Base-by-base conservation (phyloP, 2,113 vertebrate genomes). In the Tichodroma muraria region DNA sequence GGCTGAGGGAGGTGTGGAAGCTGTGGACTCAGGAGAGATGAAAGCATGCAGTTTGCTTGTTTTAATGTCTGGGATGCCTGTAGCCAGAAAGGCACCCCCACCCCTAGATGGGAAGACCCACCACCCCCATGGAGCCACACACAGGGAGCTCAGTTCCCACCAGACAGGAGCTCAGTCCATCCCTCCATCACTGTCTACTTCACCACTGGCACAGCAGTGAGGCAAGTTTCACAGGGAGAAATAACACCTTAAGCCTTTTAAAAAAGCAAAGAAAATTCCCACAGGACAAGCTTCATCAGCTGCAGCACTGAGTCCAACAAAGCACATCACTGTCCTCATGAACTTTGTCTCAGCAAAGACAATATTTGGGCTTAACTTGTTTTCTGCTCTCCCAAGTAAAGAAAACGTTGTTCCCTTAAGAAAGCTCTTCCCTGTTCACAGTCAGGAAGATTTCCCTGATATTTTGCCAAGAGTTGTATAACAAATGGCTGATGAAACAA, bases 401-500 rank as follows among this genome's bases (percentile, higher is more conserved):
- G 56, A 56, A 93, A 35, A 8, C 6, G 14, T 11, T 19, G 7
- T 42, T 85, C 52, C 81, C 75, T 93, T 92, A 88, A 90, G 23
- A 95, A 88, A 86, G 33, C 38, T 75, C 60, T 92, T 91, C 60
- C 38, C 60, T 3, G 5, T 66, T 89, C 45, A 52, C 8, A 33
- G 53, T 78, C 64, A 72, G 72, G 79, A 94, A 94, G 56, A 75
- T 52, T 89, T 88, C 45, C 87, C 87, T 94, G 81, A 30, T 85
- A 75, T 40, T 90, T 88, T 0, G 68, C 94, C 91, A 96, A 78
- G 80, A 71, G 50, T 53, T 90, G 54, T 85, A 80, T 93, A 95
- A 95, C 63, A 88, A 97, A 85, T 59, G 87, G 37, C 53, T 7
- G 1, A 88, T 54, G 72, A 80, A 95, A 87, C 68, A 92, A 95